Conservation (phyloP, 2,113 vertebrate species). For the Nerophis ophidion region DNA sequence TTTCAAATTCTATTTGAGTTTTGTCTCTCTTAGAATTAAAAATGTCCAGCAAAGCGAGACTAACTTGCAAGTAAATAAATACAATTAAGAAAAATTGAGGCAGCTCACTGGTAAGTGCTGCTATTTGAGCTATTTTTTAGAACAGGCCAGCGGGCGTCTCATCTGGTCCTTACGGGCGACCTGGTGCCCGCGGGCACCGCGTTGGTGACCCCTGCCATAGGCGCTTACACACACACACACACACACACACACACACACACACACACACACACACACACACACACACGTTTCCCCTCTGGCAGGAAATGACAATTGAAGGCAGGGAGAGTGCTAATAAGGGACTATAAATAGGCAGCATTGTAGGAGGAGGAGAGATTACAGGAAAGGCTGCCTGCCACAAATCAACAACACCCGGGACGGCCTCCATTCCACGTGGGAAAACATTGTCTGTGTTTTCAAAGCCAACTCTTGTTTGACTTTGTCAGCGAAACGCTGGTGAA, state of each 20-base stretch:
- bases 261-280: slow-evolving; percentile 12
- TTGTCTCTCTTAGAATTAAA: no score
- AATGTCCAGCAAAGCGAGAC: no score
- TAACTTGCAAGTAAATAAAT: no score
- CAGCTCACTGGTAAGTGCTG: no score
- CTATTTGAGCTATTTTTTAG: no score
- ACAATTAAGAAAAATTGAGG: no score
- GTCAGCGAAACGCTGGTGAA: slow-evolving; percentile 39
- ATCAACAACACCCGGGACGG: slow-evolving; percentile 33
- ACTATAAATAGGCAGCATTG: slow-evolving; percentile 71
- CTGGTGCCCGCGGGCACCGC: no score
- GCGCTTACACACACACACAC: slow-evolving; percentile 9
- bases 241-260: slow-evolving; percentile 5
- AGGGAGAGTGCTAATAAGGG: slow-evolving; percentile 61
- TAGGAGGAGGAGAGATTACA: slow-evolving; percentile 38
- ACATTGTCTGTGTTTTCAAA: slow-evolving; percentile 46
- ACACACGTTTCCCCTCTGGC: slow-evolving; percentile 49
- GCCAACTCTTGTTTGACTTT: slow-evolving; percentile 21
- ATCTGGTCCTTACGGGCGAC: no score
- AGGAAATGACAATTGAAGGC: slow-evolving; percentile 50
- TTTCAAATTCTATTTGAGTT: no score
- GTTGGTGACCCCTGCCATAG: no score
- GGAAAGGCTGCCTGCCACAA: slow-evolving; percentile 43
- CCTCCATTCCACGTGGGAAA: slow-evolving; percentile 49
- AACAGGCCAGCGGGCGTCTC: no score